Conservation (phyloP, 2,888 invertebrate genomes). For the Rhabditophanes sp. region DNA sequence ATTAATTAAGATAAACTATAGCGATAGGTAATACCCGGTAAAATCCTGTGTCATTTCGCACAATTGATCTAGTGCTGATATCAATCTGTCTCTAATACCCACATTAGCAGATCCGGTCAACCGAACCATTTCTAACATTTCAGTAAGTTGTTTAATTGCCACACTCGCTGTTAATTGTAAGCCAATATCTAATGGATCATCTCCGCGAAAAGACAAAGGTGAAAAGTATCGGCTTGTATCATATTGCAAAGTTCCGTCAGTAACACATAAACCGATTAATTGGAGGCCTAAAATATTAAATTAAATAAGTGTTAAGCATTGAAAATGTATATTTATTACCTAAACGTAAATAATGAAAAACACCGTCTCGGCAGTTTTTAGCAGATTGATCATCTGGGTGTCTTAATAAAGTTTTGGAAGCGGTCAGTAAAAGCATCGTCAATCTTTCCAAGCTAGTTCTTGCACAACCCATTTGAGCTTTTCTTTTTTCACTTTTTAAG, state of each 20-base stretch:
- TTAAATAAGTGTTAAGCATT: neutral
- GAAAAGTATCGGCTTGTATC: conserved; percentile 30
- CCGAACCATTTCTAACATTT: conserved; percentile 68
- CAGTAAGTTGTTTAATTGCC: conserved; percentile 66
- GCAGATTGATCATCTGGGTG: conserved; percentile 85
- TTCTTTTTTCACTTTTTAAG: conserved; percentile 65
- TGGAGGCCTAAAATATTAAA: conserved; percentile 55
- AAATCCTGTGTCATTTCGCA: conserved; percentile 87
- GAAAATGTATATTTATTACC: neutral
- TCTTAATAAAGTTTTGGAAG: conserved; percentile 84
- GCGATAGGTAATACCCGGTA: too few relatives aligned
- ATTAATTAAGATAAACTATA: too few relatives aligned
- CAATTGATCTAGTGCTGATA: conserved; percentile 69
- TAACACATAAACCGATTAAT: conserved; percentile 85
- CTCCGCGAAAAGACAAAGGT: conserved; percentile 12
- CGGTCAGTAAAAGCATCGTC: conserved; percentile 85
- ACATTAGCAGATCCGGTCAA: conserved; percentile 59
- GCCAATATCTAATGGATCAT: conserved; percentile 46
- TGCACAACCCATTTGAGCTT: conserved; percentile 79
- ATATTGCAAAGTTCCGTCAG: conserved; percentile 65
- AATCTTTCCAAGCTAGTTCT: conserved; percentile 59
- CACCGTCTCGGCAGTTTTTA: conserved; percentile 84
- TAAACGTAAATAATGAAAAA: conserved; percentile 57
- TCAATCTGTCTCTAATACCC: conserved; percentile 60
- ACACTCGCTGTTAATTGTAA: conserved; percentile 55